Conservation (phyloP, 2,113 vertebrate species). For the Malurus cyaneus region DNA sequence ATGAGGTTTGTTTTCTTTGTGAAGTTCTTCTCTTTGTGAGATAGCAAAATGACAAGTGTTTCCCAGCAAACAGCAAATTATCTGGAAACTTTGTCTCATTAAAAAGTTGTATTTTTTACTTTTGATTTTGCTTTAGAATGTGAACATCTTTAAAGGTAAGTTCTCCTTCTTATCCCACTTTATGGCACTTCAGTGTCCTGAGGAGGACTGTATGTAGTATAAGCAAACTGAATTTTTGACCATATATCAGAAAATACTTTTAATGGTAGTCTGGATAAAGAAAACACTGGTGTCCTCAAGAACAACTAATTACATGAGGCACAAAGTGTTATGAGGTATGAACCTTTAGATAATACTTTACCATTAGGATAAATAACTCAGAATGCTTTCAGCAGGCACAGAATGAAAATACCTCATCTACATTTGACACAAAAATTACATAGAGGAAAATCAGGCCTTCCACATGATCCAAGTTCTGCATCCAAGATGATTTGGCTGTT, state of each 20-base stretch:
- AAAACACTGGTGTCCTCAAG: not conserved
- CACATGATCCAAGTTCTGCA: not conserved
- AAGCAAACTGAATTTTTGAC: not conserved
- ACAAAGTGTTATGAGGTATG: not conserved
- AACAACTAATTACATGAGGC: not conserved
- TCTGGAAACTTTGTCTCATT: not conserved
- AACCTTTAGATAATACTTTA: not conserved
- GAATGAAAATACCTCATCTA: not conserved
- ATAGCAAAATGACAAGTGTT: conserved; percentile 9
- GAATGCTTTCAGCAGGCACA: not conserved
- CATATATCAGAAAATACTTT: not conserved
- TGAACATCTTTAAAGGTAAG: not conserved
- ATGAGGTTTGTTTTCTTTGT: not conserved
- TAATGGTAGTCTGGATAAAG: not conserved
- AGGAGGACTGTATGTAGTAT: not conserved
- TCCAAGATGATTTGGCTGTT: not conserved
- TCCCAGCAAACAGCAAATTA: not conserved
- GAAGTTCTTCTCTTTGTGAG: not conserved
- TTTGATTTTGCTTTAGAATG: not conserved
- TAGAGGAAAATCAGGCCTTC: not conserved
- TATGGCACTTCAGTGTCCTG: not conserved
- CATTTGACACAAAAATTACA: not conserved
- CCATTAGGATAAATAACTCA: not conserved
- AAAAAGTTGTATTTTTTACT: not conserved
- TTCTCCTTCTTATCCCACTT: not conserved